Base-by-base conservation (phyloP, 1,140 invertebrate species). In the Solenopsis fugax region DNA sequence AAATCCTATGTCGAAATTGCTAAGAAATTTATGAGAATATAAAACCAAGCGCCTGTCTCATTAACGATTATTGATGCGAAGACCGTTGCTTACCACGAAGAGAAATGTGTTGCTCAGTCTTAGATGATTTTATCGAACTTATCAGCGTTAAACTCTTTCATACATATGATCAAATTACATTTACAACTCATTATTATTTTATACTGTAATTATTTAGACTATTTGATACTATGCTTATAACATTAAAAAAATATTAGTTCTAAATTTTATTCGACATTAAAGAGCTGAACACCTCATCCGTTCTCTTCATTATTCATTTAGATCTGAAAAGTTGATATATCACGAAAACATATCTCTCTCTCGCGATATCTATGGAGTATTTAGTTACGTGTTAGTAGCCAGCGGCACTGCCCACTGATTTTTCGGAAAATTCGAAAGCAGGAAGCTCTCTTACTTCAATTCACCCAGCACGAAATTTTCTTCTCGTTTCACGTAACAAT, bases 351-450 rank as follows among this genome's bases (percentile, higher is more conserved):
- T 34, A 48, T 67, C 29, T 29, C 62, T 67, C 7, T 72, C 4
- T 29, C n/a, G 76, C 60, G 16, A 67, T 82, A 72, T 21, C 54
- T 24, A 82, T 60, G 10, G 60, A 62, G 60, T 67, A 65, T 87
- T 72, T 64, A 18, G 62, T 90, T 90, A 89, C 60, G 60, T 60
- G 54, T 13, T n/a, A n/a, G 2, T 50, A 37, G 34, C 58, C 54
- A 21, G 37, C 29, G 71, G 69, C 60, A 56, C 24, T 29, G 45
- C 16, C 65, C 21, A 29, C 4, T 10, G 21, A 89, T 77, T 89
- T 90, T 89, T 85, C 65, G 29, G 81, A 90, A 90, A 41, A 56
- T 65, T 85, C 16, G 89, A 90, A 88, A 90, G 86, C 85, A 90
- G 89, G 86, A 90, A 90, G 81, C 56, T 62, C 45, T 56, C 10